A percentile compares a stretch with the other conserved stretches of the same genome.
Evolutionary conservation across 2,113 vertebrate species (phyloP).

Genomic region (Mohoua ochrocephala): DNA sequence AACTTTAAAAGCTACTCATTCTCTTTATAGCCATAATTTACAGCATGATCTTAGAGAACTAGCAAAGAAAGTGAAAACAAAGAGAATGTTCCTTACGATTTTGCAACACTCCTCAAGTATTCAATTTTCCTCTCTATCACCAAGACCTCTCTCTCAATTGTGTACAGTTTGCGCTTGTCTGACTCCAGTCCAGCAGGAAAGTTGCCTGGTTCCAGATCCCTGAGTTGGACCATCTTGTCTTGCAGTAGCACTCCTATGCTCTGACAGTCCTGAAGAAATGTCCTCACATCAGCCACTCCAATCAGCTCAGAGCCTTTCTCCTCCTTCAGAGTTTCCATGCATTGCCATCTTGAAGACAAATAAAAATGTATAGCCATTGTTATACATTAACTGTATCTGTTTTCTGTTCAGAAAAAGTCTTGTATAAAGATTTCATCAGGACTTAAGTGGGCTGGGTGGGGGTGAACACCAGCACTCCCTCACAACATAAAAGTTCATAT

Average conservation of each 20-base stretch:
- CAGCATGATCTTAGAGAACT: neutral
- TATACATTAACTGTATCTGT: neutral
- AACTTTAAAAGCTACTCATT: neutral
- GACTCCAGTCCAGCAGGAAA: constrained; percentile 52
- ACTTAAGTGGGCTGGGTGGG: neutral
- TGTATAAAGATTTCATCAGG: neutral
- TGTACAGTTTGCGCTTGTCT: constrained; percentile 59
- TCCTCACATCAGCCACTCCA: constrained; percentile 69
- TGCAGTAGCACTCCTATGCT: constrained; percentile 72
- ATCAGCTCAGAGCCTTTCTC: constrained; percentile 80
- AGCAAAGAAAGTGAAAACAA: neutral
- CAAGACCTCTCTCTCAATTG: constrained; percentile 73
- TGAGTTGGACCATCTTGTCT: constrained; percentile 65
- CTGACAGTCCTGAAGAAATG: constrained; percentile 79
- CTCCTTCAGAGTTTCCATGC: constrained; percentile 80
- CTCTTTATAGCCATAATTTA: neutral
- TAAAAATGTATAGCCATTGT: neutral
- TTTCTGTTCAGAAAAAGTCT: neutral
- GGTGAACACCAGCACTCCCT: neutral
- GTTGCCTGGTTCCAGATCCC: constrained; percentile 58
- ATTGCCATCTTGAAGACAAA: constrained; percentile 77
- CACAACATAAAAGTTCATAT: neutral
- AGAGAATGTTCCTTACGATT: constrained; percentile 70
- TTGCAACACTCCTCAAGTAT: constrained; percentile 77
- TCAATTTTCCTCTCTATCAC: constrained; percentile 78